Conservation (phyloP, 23 tunicate species). For the Diplosoma virens region DNA sequence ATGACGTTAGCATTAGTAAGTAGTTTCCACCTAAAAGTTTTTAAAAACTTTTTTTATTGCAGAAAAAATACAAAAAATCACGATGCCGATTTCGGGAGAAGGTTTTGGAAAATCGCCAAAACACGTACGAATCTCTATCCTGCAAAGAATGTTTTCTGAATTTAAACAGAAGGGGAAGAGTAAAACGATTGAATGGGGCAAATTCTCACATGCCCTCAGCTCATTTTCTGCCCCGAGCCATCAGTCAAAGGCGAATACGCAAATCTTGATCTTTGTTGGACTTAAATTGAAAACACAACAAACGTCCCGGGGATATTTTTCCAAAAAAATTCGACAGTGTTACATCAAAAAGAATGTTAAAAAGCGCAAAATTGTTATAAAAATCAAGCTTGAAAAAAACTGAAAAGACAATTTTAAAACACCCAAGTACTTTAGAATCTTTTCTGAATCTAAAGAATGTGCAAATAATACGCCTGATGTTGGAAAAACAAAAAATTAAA, state of each 20-base stretch:
- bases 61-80: constrained; percentile 18
- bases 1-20: not conserved
- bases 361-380: too few species aligned
- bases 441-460: too few species aligned
- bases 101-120: constrained; percentile 7
- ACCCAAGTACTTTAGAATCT: too few species aligned
- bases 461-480: too few species aligned
- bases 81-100: constrained; percentile 32
- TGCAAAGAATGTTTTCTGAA: constrained; percentile 25
- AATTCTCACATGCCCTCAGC: not conserved
- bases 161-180: constrained; percentile 28
- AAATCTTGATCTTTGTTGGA: too few species aligned
- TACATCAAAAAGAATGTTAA: too few species aligned
- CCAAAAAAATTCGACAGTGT: too few species aligned
- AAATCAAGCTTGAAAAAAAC: too few species aligned
- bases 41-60: constrained; percentile 1
- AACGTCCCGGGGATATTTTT: too few species aligned
- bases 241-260: not conserved
- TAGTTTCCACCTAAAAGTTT: not conserved
- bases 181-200: not conserved
- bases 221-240: constrained; percentile 16
- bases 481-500: too few species aligned
- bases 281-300: too few species aligned
- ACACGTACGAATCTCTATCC: constrained; percentile 32
- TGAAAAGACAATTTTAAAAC: too few species aligned